Conservation (phyloP, 2,113 vertebrate species). For the Aptenodytes patagonicus region DNA sequence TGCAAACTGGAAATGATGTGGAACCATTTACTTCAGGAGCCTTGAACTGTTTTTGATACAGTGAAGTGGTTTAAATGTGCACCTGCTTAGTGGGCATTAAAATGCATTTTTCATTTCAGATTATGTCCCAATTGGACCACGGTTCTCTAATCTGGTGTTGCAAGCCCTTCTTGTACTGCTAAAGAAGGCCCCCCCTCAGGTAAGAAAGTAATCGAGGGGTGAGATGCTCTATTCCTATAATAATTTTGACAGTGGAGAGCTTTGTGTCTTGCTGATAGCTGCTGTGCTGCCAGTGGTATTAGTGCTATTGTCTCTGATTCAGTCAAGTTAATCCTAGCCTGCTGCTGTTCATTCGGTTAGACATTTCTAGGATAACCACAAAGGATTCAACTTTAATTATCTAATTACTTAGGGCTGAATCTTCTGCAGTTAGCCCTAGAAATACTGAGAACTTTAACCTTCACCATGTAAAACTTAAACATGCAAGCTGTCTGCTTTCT, state of each 20-base stretch:
- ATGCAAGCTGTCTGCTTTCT: not conserved
- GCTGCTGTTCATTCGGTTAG: not conserved
- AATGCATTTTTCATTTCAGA: constrained; percentile 75
- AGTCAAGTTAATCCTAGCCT: not conserved
- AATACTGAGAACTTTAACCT: not conserved
- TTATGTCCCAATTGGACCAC: constrained; percentile 94
- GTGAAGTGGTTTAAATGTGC: not conserved
- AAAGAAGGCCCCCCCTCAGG: constrained; percentile 94
- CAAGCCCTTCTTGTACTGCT: constrained; percentile 93
- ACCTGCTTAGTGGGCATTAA: not conserved
- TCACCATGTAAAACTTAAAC: not conserved
- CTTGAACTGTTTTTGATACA: not conserved
- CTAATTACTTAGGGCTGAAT: not conserved
- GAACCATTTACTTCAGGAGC: not conserved
- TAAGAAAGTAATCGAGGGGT: constrained; percentile 44
- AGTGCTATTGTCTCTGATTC: not conserved
- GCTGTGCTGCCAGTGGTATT: not conserved
- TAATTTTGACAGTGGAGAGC: not conserved
- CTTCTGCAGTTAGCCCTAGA: not conserved
- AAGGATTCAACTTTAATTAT: not conserved
- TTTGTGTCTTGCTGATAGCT: not conserved
- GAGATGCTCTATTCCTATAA: not conserved
- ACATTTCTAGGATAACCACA: not conserved
- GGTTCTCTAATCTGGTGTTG: constrained; percentile 95
- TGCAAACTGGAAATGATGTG: not conserved